These are phyloP conservation scores for Holocentrus rufus DNA, from an alignment of 2,797 vertebrate species.

Conservation along the genomic window DNA sequence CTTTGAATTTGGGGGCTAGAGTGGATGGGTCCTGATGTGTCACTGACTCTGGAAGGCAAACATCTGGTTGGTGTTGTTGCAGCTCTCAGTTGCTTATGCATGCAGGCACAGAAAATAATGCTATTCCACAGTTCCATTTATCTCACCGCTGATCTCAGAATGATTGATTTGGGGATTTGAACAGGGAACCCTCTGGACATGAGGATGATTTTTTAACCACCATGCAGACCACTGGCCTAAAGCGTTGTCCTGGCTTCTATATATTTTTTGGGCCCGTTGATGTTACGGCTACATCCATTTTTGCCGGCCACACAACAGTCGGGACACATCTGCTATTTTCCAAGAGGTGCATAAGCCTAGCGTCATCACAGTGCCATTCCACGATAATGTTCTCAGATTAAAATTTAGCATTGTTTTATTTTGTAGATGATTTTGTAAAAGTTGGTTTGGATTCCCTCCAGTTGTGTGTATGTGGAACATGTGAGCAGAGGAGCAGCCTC, in stretches of 20 bases:
- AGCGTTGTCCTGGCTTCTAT: background rate
- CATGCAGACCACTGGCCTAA: conserved; percentile 11
- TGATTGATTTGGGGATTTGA: conserved; percentile 27
- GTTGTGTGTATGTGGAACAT: background rate
- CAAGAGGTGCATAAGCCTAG: background rate
- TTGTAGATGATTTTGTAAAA: background rate
- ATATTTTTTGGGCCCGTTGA: background rate
- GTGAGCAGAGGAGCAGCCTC: conserved; percentile 1
- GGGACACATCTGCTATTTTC: conserved; percentile 1
- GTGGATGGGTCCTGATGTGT: background rate
- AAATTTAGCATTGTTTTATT: background rate
- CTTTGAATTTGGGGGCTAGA: background rate
- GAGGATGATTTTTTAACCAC: conserved; percentile 19
- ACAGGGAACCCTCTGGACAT: conserved; percentile 6
- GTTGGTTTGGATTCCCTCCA: conserved; percentile 3
- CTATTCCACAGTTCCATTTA: conserved; percentile 8
- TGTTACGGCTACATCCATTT: conserved; percentile 1
- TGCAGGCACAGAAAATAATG: conserved; percentile 12
- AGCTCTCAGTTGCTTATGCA: conserved; percentile 1
- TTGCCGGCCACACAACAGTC: background rate
- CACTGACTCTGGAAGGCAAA: conserved; percentile 2
- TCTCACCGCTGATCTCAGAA: conserved; percentile 4
- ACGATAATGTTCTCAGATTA: background rate
- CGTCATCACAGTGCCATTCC: conserved; percentile 1
- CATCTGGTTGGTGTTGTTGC: conserved; percentile 14